Evolutionary conservation across 2,113 vertebrate genomes (phyloP).

Genomic region (Engraulis encrasicolus): DNA sequence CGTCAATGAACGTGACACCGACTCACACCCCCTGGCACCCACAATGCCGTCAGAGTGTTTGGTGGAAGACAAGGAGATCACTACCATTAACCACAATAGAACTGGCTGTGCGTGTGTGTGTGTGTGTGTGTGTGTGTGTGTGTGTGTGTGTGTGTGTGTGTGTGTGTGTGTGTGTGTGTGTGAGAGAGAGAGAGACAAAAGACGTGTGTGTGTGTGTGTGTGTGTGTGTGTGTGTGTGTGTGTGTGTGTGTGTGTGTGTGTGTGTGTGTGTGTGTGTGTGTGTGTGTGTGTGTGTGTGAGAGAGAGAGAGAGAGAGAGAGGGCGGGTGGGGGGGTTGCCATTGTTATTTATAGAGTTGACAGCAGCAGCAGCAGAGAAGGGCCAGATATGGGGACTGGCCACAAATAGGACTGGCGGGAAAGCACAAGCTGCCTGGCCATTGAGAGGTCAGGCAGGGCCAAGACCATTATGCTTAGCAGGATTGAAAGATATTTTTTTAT

Average conservation of each 20-base stretch:
- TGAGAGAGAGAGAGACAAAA: no score
- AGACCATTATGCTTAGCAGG: neutral
- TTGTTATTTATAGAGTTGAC: constrained; percentile 53
- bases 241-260: no score
- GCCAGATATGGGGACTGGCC: constrained; percentile 39
- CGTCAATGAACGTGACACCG: neutral
- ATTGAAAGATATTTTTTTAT: no score
- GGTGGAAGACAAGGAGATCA: neutral
- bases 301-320: no score
- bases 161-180: no score
- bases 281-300: no score
- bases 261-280: no score
- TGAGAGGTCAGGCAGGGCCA: neutral
- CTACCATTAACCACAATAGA: neutral
- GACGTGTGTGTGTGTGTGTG: no score
- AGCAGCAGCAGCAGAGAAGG: constrained; percentile 1
- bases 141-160: no score
- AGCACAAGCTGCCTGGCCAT: neutral
- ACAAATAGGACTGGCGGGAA: constrained; percentile 37
- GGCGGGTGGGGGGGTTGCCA: constrained; percentile 1
- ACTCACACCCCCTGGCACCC: constrained; percentile 5
- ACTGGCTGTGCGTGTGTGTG: neutral
- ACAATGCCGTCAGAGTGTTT: neutral
- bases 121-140: no score
- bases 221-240: no score